Base-by-base conservation (phyloP, 1,140 invertebrate species). In the Batillaria attramentaria region DNA sequence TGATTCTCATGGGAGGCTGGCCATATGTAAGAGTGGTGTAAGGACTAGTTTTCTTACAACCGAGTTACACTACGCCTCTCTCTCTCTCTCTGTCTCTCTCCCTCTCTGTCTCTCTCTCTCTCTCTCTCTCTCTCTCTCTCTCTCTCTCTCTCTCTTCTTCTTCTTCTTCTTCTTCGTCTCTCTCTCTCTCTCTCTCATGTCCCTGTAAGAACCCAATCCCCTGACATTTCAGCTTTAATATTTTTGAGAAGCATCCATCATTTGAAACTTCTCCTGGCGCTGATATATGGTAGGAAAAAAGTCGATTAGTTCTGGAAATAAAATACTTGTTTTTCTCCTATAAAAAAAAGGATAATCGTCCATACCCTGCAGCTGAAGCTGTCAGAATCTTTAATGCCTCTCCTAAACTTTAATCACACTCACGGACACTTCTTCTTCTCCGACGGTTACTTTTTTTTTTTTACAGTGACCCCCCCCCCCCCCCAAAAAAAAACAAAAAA, bases 41-140 rank as follows among this genome's bases (percentile, higher is more conserved):
- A n/a, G n/a, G n/a, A n/a, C n/a, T n/a, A n/a, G n/a, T n/a, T n/a
- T n/a, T n/a, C n/a, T n/a, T n/a, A n/a, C n/a, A n/a, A n/a, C n/a
- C n/a, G n/a, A n/a, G n/a, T n/a, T n/a, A n/a, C n/a, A n/a, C n/a
- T n/a, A n/a, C n/a, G n/a, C 43, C 37, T 72, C 72, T 57, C 72
- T 42, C 72, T 74, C 43, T 57, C 46, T 57, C 72, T 72, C 72
- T 57, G 10, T 57, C 72, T 57, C 50, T 57, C 72, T 57, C 43
- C 57, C 72, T 74, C 72, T 74, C 72, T 74, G 43, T 74, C 72
- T 74, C 72, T 74, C 31, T 74, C 72, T 74, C 72, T 76, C 37
- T 76, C 54, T 76, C 74, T 60, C 74, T 62, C 57, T 76, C 74
- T 76, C 57, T 65, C 57, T 76, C 74, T 76, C 57, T 76, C 74